Evolutionary conservation across 1,140 invertebrate genomes (phyloP), one percentile per base, ranked within the genome.

Genomic region (Cotesia vestalis): DNA sequence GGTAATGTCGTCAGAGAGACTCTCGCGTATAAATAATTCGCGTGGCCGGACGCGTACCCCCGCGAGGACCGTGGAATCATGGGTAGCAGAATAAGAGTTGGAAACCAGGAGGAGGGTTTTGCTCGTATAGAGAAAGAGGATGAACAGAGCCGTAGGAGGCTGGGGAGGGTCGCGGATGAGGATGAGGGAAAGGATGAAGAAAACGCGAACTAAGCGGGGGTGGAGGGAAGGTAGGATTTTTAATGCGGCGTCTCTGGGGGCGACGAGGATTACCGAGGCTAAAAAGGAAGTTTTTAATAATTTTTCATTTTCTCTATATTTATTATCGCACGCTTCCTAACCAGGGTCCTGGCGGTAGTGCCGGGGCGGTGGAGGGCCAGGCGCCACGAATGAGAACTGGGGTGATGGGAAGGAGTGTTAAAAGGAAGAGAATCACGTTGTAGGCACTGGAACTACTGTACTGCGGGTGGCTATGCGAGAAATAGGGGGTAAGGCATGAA

Each of bases 211-310:
- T 57, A 14, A 4, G 27, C 17, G 27, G 53, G 67, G 38, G 60
- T 36, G 53, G 57, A 72, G 51, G 67, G 35, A 51, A 70, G 77
- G 64, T 71, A 20, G 20, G 76, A 78, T 83, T 86, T 86, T 85
- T 86, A 86, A 86, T 86, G 84, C 82, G 83, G 80, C 82, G 82
- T 85, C 84, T 86, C 84, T 83, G 80, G 85, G 83, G 81, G 82
- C 84, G 80, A 81, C 83, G 80, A 83, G 84, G 84, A 87, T 86
- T 86, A 85, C 84, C 80, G 81, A 83, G 83, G 84, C 82, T 85
- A 86, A 87, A 87, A 87, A 86, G 84, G 84, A 87, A 87, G 84
- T 87, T 87, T 87, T 86, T 86, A 85, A 86, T 87, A 86, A 87
- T 87, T 86, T 87, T 87, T 86, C 85, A 87, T 87, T 87, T 86